Percentiles rank a stretch among this genome's conserved stretches.
Conservation (phyloP, 2,113 vertebrate species). For the Podarcis muralis region DNA sequence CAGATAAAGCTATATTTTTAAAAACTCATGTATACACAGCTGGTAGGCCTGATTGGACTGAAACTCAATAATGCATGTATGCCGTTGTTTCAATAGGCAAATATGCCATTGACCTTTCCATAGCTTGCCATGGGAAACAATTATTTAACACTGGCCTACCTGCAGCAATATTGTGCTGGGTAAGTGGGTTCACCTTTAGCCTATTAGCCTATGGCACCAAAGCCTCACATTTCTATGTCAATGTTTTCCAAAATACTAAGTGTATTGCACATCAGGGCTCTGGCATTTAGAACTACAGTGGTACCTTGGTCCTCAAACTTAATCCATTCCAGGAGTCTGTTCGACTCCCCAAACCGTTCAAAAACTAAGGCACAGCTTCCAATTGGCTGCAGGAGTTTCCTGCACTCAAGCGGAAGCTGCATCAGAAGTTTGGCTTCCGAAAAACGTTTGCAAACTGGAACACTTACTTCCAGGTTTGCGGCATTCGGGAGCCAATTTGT, state of each 20-base stretch:
- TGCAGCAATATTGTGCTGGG: not conserved
- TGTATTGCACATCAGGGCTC: too few species aligned
- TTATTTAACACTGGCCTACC: not conserved
- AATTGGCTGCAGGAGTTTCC: too few species aligned
- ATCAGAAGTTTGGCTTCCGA: too few species aligned
- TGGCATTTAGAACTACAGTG: not conserved
- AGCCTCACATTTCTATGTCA: constrained; percentile 24
- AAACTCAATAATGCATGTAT: not conserved
- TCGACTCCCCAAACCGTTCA: too few species aligned
- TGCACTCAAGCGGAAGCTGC: too few species aligned
- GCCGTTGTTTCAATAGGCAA: not conserved
- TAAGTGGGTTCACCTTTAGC: not conserved
- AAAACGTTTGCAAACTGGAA: too few species aligned
- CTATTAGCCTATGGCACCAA: not conserved
- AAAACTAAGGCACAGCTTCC: too few species aligned
- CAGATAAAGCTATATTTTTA: not conserved
- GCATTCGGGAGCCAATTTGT: too few species aligned
- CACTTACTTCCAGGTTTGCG: too few species aligned
- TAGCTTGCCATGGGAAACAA: not conserved
- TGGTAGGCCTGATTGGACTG: not conserved
- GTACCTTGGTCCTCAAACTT: too few species aligned
- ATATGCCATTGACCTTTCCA: not conserved
- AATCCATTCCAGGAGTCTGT: too few species aligned
- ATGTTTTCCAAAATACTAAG: constrained; percentile 4
- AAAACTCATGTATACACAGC: not conserved